A percentile compares a stretch with the other conserved stretches of the same genome.
phyloP scores from a whole-genome alignment of 2,888 invertebrate species.

The Sesamia inferens region DNA sequence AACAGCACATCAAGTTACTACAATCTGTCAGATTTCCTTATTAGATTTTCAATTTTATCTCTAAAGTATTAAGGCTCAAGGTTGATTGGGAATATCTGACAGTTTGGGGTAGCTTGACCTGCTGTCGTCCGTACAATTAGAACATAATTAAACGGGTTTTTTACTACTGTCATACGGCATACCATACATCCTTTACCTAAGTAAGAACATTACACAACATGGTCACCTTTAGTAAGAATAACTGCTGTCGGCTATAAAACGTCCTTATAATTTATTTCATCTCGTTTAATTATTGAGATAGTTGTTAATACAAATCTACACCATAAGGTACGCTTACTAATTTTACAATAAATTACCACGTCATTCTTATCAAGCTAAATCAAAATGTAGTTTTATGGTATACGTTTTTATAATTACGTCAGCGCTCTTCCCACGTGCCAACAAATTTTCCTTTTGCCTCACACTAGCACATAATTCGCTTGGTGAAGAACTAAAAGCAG shows the following conservation, averaged over 20 bases:
- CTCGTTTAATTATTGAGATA: background rate
- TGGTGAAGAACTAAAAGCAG: constrained; percentile 41
- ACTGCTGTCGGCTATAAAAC: background rate
- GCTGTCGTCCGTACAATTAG: no score
- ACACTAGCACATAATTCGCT: constrained; percentile 67
- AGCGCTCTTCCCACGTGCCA: constrained; percentile 77
- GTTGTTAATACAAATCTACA: constrained; percentile 14
- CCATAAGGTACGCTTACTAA: constrained; percentile 29
- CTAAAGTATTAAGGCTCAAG: no score
- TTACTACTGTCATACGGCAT: background rate
- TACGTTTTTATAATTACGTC: constrained; percentile 76
- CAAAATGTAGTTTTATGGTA: constrained; percentile 62
- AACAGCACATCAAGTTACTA: no score
- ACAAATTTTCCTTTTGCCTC: constrained; percentile 55
- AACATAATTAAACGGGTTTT: background rate
- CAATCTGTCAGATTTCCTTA: no score
- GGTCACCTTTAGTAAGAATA: background rate
- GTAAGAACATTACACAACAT: background rate
- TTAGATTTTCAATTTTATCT: no score
- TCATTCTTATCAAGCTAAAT: constrained; percentile 41
- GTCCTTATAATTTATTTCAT: constrained; percentile 20
- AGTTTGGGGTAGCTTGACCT: no score
- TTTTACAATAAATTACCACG: constrained; percentile 41
- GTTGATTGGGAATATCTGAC: no score
- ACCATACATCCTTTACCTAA: background rate